A percentile compares a stretch with the other conserved stretches of the same genome.
These are phyloP conservation scores for Danio jaintianensis DNA, from an alignment of 2,797 vertebrate genomes.

Conservation along the genomic window DNA sequence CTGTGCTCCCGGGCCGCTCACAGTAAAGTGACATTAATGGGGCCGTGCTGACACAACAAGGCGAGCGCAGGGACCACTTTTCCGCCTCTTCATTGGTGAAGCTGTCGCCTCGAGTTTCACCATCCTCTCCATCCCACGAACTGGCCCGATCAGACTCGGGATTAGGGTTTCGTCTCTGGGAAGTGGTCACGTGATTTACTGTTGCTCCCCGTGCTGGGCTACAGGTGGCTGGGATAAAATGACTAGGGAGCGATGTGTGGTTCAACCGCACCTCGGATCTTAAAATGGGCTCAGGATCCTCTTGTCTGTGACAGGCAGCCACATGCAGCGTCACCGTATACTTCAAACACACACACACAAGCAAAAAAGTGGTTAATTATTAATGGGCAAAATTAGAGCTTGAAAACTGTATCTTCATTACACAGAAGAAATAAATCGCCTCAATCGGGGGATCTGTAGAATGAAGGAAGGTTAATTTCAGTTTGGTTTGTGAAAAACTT, in stretches of 20 bases:
- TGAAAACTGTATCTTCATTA: slow-evolving; percentile 78
- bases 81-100: slow-evolving; percentile 81
- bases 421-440: slow-evolving; percentile 76
- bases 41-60: slow-evolving; percentile 85
- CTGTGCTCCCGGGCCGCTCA: slow-evolving; percentile 63
- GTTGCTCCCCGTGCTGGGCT: slow-evolving; percentile 74
- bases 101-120: slow-evolving; percentile 81
- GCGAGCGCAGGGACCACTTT: slow-evolving; percentile 82
- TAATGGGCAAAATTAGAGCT: slow-evolving; percentile 78
- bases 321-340: slow-evolving; percentile 77
- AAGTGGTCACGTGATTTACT: slow-evolving; percentile 87
- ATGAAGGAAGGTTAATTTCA: slow-evolving; percentile 72
- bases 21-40: slow-evolving; percentile 88
- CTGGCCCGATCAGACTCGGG: slow-evolving; percentile 73
- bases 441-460: slow-evolving; percentile 77
- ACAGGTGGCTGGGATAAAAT: slow-evolving; percentile 83
- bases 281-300: slow-evolving; percentile 67
- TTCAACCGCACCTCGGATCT: slow-evolving; percentile 66
- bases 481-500: slow-evolving; percentile 32
- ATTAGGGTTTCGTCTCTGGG: slow-evolving; percentile 80
- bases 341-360: too few species aligned
- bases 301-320: slow-evolving; percentile 69
- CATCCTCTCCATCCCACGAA: slow-evolving; percentile 68
- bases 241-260: slow-evolving; percentile 61
- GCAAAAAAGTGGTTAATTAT: slow-evolving; percentile 76